Evolutionary conservation across 2,888 invertebrate genomes (phyloP).

Genomic region (Vesta saturnalis): DNA sequence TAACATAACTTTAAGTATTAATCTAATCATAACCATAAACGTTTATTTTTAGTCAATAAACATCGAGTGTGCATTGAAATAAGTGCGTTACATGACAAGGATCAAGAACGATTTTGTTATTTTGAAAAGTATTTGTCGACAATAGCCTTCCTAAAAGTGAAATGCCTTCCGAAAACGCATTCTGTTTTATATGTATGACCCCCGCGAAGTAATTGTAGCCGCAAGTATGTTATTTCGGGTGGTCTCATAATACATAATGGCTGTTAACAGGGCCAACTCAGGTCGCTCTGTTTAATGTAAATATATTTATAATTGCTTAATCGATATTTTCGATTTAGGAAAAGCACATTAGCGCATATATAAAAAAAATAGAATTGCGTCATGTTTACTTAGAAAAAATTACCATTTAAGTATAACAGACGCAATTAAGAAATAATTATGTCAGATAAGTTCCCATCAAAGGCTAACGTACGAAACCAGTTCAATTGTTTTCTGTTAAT

Average conservation of each 20-base stretch:
- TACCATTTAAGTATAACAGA: background rate
- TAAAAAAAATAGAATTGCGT: too few relatives aligned
- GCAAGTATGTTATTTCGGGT: slow-evolving; percentile 42
- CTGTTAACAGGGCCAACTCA: slow-evolving; percentile 32
- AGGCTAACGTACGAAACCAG: slow-evolving; percentile 20
- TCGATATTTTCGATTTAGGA: slow-evolving; percentile 3
- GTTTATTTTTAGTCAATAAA: too few relatives aligned
- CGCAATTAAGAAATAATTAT: slow-evolving; percentile 24
- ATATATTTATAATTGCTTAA: slow-evolving; percentile 9
- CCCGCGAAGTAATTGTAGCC: slow-evolving; percentile 43
- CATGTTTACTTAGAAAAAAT: background rate
- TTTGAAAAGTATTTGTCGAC: too few relatives aligned
- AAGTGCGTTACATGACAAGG: too few relatives aligned
- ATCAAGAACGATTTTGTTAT: too few relatives aligned
- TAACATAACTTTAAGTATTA: too few relatives aligned
- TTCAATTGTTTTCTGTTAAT: slow-evolving; percentile 36
- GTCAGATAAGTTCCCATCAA: slow-evolving; percentile 22
- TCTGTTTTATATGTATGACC: slow-evolving; percentile 23
- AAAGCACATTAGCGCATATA: too few relatives aligned
- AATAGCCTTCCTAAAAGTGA: background rate
- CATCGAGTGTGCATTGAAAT: too few relatives aligned
- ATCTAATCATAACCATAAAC: too few relatives aligned
- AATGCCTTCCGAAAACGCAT: slow-evolving; percentile 7
- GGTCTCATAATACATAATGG: slow-evolving; percentile 39
- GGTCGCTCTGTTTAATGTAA: slow-evolving; percentile 11